phyloP scores from a whole-genome alignment of 2,888 invertebrate species.

The Leucophenga maculata region DNA sequence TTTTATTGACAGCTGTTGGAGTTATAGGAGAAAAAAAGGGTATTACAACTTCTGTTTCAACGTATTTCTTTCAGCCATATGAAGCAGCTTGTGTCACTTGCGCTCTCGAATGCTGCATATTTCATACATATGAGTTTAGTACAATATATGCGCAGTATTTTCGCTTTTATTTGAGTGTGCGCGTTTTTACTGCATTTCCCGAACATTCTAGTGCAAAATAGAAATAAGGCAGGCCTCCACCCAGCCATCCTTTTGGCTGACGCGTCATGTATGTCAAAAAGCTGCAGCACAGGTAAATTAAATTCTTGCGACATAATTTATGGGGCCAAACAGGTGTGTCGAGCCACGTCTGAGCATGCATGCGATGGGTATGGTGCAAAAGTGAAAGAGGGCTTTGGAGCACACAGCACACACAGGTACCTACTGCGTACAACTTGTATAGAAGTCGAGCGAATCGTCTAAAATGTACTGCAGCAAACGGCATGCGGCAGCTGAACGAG shows the following conservation, averaged over 20 bases:
- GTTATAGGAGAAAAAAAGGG: too few species aligned
- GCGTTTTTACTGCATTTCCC: conserved; percentile 15
- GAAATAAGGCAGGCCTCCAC: too few species aligned
- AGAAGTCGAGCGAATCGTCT: neutral
- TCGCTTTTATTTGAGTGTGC: conserved; percentile 14
- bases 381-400: neutral
- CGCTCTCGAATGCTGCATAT: conserved; percentile 1
- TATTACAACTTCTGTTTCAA: too few species aligned
- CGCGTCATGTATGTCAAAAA: conserved; percentile 31
- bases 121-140: too few species aligned
- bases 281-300: conserved; percentile 47
- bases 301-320: conserved; percentile 63
- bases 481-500: neutral
- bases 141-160: conserved; percentile 4
- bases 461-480: neutral
- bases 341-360: neutral
- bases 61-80: neutral
- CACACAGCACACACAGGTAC: neutral
- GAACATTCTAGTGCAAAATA: neutral
- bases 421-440: neutral
- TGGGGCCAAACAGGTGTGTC: conserved; percentile 64
- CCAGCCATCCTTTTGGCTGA: conserved; percentile 1
- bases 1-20: too few species aligned
- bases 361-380: neutral
- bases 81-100: conserved; percentile 12